Conservation (phyloP, 2,888 invertebrate genomes). For the Neoascia interrupta region DNA sequence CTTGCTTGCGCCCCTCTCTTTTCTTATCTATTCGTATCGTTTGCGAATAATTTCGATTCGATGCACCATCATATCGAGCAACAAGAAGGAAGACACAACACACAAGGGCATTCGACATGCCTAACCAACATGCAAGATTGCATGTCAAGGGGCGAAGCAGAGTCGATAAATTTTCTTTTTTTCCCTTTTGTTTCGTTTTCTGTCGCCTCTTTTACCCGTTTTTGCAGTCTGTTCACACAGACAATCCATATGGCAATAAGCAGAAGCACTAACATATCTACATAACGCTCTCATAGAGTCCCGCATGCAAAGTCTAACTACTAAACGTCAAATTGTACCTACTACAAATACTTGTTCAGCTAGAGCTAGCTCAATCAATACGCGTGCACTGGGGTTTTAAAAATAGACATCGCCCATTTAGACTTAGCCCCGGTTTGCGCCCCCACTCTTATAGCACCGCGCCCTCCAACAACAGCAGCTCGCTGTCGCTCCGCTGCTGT, state of each 20-base stretch:
- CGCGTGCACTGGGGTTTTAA: constrained; percentile 66
- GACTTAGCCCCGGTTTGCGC: constrained; percentile 53
- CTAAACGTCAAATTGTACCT: constrained; percentile 34
- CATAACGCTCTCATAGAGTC: neutral
- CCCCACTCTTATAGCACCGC: constrained; percentile 37
- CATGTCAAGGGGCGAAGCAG: constrained; percentile 34
- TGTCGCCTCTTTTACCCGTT: constrained; percentile 7
- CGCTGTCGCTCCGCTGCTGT: constrained; percentile 1
- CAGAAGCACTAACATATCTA: constrained; percentile 34
- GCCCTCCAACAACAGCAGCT: constrained; percentile 14
- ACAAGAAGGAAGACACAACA: neutral
- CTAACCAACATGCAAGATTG: constrained; percentile 33
- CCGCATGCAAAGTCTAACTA: constrained; percentile 43
- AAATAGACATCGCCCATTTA: constrained; percentile 67
- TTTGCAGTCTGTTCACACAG: neutral
- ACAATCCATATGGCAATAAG: constrained; percentile 14
- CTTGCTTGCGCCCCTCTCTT: neutral
- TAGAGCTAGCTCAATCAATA: constrained; percentile 58
- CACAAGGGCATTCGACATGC: constrained; percentile 6
- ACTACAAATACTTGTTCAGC: constrained; percentile 44
- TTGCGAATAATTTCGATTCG: constrained; percentile 1
- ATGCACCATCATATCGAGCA: neutral
- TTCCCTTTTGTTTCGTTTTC: neutral
- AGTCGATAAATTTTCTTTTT: neutral
- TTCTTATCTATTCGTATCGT: neutral